Evolutionary conservation across 1,140 invertebrate species (phyloP).

Genomic region (Chironomus striatipennis): DNA sequence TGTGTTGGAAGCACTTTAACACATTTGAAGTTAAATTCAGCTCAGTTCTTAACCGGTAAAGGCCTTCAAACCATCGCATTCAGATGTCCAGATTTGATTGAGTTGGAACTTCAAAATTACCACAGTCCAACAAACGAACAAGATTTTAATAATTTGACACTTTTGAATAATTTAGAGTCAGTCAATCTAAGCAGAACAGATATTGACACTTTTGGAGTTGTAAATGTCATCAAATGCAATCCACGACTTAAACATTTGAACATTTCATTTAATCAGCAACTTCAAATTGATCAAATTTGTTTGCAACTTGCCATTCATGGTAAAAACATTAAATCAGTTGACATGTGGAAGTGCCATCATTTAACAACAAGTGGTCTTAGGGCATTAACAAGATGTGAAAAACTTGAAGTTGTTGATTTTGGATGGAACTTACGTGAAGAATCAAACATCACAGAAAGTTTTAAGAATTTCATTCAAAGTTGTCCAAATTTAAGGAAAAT

Average conservation of each 20-base stretch:
- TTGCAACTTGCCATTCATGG: conserved; percentile 55
- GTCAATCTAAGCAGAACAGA: conserved; percentile 69
- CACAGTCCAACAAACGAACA: conserved; percentile 42
- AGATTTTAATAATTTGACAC: conserved; percentile 53
- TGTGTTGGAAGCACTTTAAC: conserved; percentile 56
- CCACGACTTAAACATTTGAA: conserved; percentile 61
- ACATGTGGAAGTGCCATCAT: conserved; percentile 76
- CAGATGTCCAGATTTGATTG: conserved; percentile 58
- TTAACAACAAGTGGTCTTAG: conserved; percentile 60
- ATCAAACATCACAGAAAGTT: conserved; percentile 44
- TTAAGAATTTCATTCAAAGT: conserved; percentile 44
- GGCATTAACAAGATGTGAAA: conserved; percentile 55
- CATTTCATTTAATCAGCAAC: conserved; percentile 43
- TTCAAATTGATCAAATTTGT: conserved; percentile 62
- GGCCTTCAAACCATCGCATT: conserved; percentile 53
- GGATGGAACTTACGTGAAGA: conserved; percentile 63
- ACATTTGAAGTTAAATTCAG: conserved; percentile 63
- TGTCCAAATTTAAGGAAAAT: conserved; percentile 63
- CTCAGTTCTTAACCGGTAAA: conserved; percentile 59
- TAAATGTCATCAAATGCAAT: conserved; percentile 56
- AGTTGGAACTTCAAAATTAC: conserved; percentile 54
- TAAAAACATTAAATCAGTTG: conserved; percentile 58
- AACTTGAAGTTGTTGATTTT: conserved; percentile 74
- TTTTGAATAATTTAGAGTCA: conserved; percentile 55
- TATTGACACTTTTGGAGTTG: conserved; percentile 52